phyloP scores from a whole-genome alignment of 2,113 vertebrate genomes.

The Narcine bancroftii region DNA sequence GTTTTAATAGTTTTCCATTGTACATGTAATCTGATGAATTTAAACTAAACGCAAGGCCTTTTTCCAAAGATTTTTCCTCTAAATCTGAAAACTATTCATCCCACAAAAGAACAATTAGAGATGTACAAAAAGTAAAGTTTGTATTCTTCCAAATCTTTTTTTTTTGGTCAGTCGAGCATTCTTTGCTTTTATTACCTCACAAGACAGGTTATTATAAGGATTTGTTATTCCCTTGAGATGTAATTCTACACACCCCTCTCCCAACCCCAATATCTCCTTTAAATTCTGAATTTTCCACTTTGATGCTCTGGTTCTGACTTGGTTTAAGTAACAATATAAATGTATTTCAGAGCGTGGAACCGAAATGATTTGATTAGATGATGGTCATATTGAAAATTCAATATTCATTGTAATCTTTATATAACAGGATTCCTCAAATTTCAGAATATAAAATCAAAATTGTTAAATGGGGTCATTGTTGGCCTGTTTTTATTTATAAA shows the following conservation, averaged over 20 bases:
- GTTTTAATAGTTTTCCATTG: conserved; percentile 15
- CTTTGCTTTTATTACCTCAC: neutral
- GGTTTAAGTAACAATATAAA: neutral
- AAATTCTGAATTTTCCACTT: neutral
- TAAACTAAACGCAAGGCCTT: neutral
- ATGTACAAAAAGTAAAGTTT: neutral
- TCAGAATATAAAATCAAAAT: neutral
- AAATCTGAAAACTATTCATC: neutral
- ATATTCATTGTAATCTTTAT: neutral
- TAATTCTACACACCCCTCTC: neutral
- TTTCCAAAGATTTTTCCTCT: neutral
- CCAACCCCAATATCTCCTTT: neutral
- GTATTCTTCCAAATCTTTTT: neutral
- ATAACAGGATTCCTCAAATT: neutral
- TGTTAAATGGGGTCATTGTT: neutral
- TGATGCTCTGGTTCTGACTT: neutral
- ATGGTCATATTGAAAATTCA: neutral
- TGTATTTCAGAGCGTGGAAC: neutral
- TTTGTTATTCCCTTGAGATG: neutral
- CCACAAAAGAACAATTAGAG: neutral
- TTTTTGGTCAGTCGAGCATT: no score
- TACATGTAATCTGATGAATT: neutral
- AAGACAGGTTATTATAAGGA: neutral
- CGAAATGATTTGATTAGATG: neutral
- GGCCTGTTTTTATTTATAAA: neutral